Evolutionary conservation across 64 coral and sea anemone species (phyloP).

Genomic region (Montipora capricornis): DNA sequence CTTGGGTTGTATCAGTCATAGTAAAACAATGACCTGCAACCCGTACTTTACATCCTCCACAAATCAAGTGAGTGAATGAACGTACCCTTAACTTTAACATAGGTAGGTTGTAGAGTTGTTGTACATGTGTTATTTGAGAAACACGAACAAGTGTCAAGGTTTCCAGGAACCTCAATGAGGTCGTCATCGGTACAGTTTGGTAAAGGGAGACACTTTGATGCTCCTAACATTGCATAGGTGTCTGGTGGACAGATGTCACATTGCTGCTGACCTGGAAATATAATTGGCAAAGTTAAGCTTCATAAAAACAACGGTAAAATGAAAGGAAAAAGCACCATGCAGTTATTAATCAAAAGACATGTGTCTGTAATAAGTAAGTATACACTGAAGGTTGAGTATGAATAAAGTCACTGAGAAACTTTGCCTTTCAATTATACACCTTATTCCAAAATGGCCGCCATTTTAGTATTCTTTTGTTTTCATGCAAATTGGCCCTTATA

Average conservation of each 20-base stretch:
- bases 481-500: too few relatives aligned
- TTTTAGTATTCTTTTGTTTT: too few relatives aligned
- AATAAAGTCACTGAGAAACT: too few relatives aligned
- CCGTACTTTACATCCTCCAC: background rate
- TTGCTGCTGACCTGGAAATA: constrained; percentile 45
- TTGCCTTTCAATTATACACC: too few relatives aligned
- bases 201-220: constrained; percentile 51
- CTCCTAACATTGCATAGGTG: constrained; percentile 63
- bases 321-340: background rate
- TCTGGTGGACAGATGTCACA: constrained; percentile 37
- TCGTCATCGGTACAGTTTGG: constrained; percentile 73
- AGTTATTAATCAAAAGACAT: background rate
- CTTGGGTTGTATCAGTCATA: too few relatives aligned
- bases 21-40: too few relatives aligned
- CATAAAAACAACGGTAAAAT: background rate
- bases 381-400: too few relatives aligned
- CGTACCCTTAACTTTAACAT: constrained; percentile 11
- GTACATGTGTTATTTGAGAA: background rate
- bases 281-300: background rate
- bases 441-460: too few relatives aligned
- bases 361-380: too few relatives aligned
- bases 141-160: constrained; percentile 36
- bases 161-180: constrained; percentile 57
- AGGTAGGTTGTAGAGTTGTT: background rate
- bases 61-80: background rate